These are phyloP conservation scores for Metaphire vulgaris DNA, from an alignment of 1,140 invertebrate species.

Conservation along the genomic window DNA sequence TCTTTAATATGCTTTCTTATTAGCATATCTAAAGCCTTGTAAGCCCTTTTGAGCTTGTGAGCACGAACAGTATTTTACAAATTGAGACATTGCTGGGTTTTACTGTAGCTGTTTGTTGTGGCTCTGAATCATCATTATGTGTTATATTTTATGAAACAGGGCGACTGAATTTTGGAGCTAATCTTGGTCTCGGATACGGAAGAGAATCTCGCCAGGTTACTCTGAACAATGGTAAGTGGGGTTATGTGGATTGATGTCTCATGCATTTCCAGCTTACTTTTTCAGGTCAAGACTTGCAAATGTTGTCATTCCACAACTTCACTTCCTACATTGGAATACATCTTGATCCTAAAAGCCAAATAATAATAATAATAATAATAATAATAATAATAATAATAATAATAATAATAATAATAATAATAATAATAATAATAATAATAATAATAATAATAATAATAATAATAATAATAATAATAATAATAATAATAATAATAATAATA, in stretches of 20 bases:
- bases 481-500: no score
- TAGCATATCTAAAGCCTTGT: neutral
- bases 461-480: no score
- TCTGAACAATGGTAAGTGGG: conserved; percentile 66
- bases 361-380: neutral
- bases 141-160: conserved; percentile 38
- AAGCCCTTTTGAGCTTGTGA: neutral
- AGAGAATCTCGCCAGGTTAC: conserved; percentile 85
- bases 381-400: no score
- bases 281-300: no score
- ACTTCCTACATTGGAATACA: neutral
- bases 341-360: neutral
- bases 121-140: neutral
- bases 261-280: no score
- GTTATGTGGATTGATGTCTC: no score
- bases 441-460: no score
- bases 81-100: neutral
- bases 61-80: neutral
- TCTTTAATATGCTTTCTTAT: neutral
- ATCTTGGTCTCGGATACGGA: conserved; percentile 71
- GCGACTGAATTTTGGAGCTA: conserved; percentile 47
- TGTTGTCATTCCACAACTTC: neutral
- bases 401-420: no score
- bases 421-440: no score
- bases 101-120: neutral